These are phyloP conservation scores for Tenebrosternarchus preto DNA, from an alignment of 2,113 vertebrate species.

Conservation along the genomic window DNA sequence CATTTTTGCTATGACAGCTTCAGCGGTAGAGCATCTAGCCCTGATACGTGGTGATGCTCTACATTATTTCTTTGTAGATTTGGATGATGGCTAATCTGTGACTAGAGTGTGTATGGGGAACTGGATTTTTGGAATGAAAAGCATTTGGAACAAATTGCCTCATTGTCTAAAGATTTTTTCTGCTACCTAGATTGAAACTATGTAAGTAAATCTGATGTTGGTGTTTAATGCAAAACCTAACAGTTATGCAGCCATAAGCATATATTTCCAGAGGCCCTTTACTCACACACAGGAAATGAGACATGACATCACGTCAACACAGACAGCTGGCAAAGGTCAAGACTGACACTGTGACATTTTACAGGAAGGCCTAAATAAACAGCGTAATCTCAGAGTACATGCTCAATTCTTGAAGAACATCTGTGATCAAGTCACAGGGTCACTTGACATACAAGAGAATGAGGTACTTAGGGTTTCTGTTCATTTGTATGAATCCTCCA, in stretches of 20 bases:
- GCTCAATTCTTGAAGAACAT: background rate
- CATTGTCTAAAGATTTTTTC: too few species aligned
- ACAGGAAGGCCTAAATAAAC: conserved; percentile 10
- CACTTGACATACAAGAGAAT: background rate
- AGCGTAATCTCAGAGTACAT: background rate
- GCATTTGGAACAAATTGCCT: too few species aligned
- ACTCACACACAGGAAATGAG: conserved; percentile 7
- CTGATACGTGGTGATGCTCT: too few species aligned
- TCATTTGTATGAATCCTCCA: background rate
- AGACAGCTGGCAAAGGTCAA: conserved; percentile 14
- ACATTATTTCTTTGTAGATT: too few species aligned
- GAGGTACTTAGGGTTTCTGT: background rate
- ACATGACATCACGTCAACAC: background rate
- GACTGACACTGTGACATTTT: conserved; percentile 13
- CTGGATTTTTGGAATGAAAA: too few species aligned
- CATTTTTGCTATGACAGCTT: background rate
- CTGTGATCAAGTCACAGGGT: background rate
- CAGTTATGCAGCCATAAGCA: background rate
- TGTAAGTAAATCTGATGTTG: background rate
- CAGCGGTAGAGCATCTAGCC: too few species aligned
- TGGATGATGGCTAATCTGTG: too few species aligned
- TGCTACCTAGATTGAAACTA: background rate
- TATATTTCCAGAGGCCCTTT: background rate
- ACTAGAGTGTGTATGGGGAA: too few species aligned
- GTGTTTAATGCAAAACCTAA: background rate